Evolutionary conservation across 2,113 vertebrate species (phyloP).

Genomic region (Aplodontia rufa): DNA sequence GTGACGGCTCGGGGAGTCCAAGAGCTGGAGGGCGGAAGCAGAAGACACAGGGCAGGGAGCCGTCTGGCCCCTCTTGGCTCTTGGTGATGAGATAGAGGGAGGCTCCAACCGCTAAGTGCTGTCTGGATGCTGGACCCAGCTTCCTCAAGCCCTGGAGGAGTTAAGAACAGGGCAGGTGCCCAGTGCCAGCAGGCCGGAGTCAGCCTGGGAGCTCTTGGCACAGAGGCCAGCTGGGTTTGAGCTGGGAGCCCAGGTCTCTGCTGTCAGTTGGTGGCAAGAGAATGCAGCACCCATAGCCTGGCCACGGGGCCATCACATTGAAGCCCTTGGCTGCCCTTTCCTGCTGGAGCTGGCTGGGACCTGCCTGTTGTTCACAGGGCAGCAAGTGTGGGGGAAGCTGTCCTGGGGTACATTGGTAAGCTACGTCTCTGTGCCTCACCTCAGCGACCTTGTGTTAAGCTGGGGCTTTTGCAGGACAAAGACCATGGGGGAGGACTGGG

Average conservation of each 20-base stretch:
- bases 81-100: background rate
- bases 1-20: fast-evolving
- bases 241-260: background rate
- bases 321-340: background rate
- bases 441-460: no score
- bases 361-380: no score
- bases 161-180: background rate
- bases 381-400: background rate
- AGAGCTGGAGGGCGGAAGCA: background rate
- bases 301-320: background rate
- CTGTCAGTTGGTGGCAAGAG: background rate
- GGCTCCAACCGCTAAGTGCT: background rate
- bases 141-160: background rate
- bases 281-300: background rate
- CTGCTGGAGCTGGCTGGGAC: background rate
- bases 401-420: background rate
- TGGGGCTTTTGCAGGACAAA: background rate
- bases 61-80: background rate
- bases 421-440: background rate
- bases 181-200: background rate
- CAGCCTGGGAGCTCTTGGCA: background rate
- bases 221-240: background rate
- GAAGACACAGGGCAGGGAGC: background rate
- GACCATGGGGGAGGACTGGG: background rate
- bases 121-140: background rate